Evolutionary conservation across 2,113 vertebrate species (phyloP).

Genomic region (Tenebrosternarchus preto): DNA sequence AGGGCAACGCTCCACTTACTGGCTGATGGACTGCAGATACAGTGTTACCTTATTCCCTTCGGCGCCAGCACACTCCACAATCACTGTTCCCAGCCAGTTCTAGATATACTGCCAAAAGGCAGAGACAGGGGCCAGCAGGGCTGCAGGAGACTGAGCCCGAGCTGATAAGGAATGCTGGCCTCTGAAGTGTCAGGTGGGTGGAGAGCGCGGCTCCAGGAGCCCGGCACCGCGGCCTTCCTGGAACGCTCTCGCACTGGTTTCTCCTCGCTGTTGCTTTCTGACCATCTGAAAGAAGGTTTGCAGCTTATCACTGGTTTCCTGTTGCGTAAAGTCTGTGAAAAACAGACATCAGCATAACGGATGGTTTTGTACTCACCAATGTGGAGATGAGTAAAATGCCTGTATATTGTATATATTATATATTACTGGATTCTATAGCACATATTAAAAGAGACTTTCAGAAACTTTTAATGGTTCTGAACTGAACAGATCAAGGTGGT

Average conservation of each 20-base stretch:
- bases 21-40: constrained; percentile 9
- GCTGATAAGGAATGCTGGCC: constrained; percentile 12
- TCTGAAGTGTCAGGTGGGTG: constrained; percentile 13
- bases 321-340: constrained; percentile 29
- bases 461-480: too few species aligned
- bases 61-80: constrained; percentile 1
- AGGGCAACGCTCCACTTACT: background rate
- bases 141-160: background rate
- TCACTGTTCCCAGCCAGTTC: constrained; percentile 25
- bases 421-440: too few species aligned
- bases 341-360: background rate
- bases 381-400: background rate
- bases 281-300: background rate
- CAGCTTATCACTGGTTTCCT: constrained; percentile 24
- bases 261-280: constrained; percentile 7
- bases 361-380: background rate
- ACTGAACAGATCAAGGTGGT: too few species aligned
- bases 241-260: constrained; percentile 2
- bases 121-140: constrained; percentile 9
- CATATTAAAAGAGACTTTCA: too few species aligned
- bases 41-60: background rate
- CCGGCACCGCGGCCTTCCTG: background rate
- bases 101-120: constrained; percentile 9
- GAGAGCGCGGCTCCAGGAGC: background rate
- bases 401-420: too few species aligned